Conservation (phyloP, 2,797 vertebrate species). For the Lacerta agilis region DNA sequence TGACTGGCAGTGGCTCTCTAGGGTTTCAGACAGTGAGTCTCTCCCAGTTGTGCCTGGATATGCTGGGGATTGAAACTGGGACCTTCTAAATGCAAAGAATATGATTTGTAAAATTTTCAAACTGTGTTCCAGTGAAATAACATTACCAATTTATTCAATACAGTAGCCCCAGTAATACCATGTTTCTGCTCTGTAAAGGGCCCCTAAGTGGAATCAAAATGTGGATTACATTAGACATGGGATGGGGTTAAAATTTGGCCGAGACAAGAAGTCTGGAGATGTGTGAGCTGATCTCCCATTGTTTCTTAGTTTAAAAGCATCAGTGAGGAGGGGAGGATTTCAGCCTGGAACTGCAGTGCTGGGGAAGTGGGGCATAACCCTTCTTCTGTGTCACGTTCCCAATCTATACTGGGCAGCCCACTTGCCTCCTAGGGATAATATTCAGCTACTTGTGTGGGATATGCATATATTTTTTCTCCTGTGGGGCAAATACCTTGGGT, state of each 20-base stretch:
- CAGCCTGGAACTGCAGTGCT: neutral
- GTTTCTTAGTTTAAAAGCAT: neutral
- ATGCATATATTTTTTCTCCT: neutral
- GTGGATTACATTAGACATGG: neutral
- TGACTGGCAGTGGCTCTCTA: too few relatives aligned
- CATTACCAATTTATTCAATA: neutral
- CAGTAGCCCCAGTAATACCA: neutral
- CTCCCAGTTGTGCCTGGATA: too few relatives aligned
- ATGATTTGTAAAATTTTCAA: neutral
- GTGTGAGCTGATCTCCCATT: neutral
- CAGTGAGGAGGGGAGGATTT: neutral
- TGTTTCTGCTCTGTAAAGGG: neutral
- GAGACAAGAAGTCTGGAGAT: neutral
- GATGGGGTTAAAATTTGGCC: neutral
- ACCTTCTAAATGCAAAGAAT: too few relatives aligned
- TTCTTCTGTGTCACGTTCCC: neutral
- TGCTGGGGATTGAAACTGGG: too few relatives aligned
- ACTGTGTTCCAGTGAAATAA: neutral
- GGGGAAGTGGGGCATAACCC: neutral
- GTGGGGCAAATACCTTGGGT: neutral
- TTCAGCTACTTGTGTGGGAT: neutral
- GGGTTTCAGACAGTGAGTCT: too few relatives aligned
- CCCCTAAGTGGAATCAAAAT: neutral
- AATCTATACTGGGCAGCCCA: neutral
- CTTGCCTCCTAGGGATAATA: neutral